phyloP scores from a whole-genome alignment of 2,113 vertebrate genomes.

The Eudyptes chrysolophus region DNA sequence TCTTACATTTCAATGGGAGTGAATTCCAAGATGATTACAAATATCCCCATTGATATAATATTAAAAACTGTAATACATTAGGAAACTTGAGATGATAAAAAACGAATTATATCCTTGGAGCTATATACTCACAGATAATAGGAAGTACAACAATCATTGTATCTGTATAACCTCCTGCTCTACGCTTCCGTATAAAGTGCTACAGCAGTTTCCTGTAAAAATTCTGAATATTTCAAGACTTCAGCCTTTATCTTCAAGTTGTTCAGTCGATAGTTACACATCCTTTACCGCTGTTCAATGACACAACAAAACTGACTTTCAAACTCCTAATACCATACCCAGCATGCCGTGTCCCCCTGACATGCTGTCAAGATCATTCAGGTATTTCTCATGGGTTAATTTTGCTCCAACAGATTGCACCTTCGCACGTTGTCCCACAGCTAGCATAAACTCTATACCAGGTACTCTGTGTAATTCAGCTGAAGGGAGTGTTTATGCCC shows the following conservation, averaged over 20 bases:
- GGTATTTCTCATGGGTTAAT: neutral
- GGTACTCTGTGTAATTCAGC: neutral
- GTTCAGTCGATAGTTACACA: neutral
- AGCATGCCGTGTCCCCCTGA: rapidly evolving
- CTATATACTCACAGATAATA: neutral
- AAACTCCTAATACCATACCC: neutral
- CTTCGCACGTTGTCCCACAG: neutral
- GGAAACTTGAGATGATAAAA: neutral
- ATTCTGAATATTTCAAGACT: neutral
- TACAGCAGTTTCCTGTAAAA: neutral
- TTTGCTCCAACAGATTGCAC: neutral
- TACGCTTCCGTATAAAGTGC: neutral
- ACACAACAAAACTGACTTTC: neutral
- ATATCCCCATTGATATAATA: neutral
- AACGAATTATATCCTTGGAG: neutral
- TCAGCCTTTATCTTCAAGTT: neutral
- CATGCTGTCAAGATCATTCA: neutral
- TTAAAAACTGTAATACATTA: neutral
- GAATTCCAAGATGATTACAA: neutral
- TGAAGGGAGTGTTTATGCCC: neutral
- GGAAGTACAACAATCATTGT: neutral
- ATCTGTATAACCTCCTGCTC: neutral
- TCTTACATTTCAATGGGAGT: neutral
- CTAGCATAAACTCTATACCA: neutral
- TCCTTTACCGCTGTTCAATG: neutral